Conservation (phyloP, 64 coral and sea anemone genomes). For the Pocillopora damicornis region DNA sequence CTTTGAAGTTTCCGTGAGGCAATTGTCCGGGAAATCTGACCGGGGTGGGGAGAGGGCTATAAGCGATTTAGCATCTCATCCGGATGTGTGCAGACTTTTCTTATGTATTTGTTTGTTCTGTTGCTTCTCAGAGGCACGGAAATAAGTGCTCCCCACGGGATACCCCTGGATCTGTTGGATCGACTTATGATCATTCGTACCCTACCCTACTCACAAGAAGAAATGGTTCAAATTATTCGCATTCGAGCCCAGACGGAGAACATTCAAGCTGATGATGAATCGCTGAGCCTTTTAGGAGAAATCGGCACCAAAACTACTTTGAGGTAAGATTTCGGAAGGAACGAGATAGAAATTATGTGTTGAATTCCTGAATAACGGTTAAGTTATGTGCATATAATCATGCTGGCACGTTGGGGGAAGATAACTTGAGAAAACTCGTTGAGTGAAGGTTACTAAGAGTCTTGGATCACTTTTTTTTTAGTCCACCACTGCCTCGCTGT, state of each 20-base stretch:
- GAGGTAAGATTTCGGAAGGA: constrained; percentile 48
- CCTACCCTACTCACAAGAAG: constrained; percentile 83
- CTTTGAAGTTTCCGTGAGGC: too few species aligned
- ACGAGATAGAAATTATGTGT: not conserved
- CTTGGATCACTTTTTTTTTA: too few species aligned
- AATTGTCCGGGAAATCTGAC: too few species aligned
- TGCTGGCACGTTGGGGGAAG: too few species aligned
- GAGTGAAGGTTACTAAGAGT: too few species aligned
- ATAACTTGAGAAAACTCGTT: too few species aligned
- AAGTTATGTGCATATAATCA: too few species aligned
- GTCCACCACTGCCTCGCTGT: too few species aligned
- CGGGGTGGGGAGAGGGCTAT: too few species aligned
- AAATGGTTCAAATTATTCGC: constrained; percentile 83
- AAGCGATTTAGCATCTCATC: too few species aligned
- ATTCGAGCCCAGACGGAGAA: constrained; percentile 83
- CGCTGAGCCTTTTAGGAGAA: constrained; percentile 72
- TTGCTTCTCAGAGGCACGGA: constrained; percentile 73
- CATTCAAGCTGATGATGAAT: constrained; percentile 79
- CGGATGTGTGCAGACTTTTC: too few species aligned
- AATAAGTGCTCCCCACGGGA: constrained; percentile 83
- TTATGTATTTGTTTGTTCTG: too few species aligned
- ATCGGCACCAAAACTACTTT: constrained; percentile 84
- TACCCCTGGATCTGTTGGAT: constrained; percentile 84
- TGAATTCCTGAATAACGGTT: not conserved
- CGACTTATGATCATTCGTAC: constrained; percentile 89